Conservation (phyloP, 2,888 invertebrate species). For the Parascotia fuliginaria region DNA sequence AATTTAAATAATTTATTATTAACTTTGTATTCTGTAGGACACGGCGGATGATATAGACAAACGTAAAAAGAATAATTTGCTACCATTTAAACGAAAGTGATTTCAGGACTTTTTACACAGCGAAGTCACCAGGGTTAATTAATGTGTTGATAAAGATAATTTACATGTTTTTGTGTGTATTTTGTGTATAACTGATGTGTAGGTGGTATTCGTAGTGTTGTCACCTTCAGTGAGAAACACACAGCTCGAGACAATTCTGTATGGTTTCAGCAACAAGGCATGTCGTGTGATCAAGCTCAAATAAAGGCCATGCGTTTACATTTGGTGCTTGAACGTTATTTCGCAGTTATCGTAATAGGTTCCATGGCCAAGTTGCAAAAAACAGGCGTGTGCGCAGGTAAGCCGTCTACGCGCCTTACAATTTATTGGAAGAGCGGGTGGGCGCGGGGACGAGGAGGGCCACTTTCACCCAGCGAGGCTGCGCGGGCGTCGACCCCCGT, state of each 20-base stretch:
- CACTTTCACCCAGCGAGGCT: conserved; percentile 84
- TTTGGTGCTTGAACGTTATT: conserved; percentile 74
- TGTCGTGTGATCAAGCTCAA: conserved; percentile 64
- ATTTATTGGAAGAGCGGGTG: conserved; percentile 59
- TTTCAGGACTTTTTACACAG: no score
- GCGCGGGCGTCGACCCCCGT: conserved; percentile 83
- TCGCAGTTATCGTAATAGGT: conserved; percentile 82
- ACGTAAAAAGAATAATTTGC: no score
- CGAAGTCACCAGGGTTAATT: no score
- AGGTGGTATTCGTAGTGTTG: no score
- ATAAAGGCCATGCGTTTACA: conserved; percentile 79
- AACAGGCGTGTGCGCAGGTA: conserved; percentile 79
- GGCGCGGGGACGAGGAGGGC: conserved; percentile 67
- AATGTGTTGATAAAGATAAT: no score
- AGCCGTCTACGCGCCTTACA: conserved; percentile 65
- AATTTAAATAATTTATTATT: no score
- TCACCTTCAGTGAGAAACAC: no score
- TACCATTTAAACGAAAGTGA: no score
- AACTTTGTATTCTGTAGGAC: no score
- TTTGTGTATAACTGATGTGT: no score
- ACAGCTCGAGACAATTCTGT: conserved; percentile 33
- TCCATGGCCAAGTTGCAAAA: conserved; percentile 85
- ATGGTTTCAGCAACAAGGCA: conserved; percentile 35
- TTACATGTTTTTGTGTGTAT: no score
- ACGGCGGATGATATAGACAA: no score